Percentiles rank a stretch among this genome's conserved stretches.
Conservation (phyloP, 2,888 invertebrate genomes). For the Synergus laeviventris region DNA sequence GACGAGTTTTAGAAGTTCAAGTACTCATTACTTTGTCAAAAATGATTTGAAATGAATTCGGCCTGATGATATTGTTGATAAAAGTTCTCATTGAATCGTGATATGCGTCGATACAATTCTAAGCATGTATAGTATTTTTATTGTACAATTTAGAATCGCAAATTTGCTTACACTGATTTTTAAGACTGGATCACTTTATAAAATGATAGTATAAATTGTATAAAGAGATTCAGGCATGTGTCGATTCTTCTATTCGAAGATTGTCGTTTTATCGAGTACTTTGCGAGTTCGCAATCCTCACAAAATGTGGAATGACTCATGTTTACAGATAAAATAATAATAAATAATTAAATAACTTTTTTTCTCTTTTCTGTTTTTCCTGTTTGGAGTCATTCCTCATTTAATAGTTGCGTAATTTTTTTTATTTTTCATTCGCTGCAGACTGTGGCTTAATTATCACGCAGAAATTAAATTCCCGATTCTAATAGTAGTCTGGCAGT, state of each 20-base stretch:
- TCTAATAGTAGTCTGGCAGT: conserved; percentile 12
- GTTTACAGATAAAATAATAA: conserved; percentile 10
- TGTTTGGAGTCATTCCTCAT: background rate
- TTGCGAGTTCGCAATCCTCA: conserved; percentile 1
- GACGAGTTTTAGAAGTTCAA: too few relatives aligned
- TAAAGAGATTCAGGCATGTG: background rate
- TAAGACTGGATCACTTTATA: background rate
- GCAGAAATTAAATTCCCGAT: background rate
- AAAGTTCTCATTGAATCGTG: conserved; percentile 20
- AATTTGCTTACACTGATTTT: background rate
- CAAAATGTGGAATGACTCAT: conserved; percentile 3
- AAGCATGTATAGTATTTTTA: conserved; percentile 4
- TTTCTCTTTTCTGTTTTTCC: background rate
- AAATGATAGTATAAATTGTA: background rate
- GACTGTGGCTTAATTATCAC: background rate
- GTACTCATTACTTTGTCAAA: too few relatives aligned
- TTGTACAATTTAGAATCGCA: conserved; percentile 11
- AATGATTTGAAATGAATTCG: too few relatives aligned
- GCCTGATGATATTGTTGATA: conserved; percentile 3
- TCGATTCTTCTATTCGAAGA: conserved; percentile 8
- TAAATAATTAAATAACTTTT: conserved; percentile 3
- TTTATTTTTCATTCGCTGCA: background rate
- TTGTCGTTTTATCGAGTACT: background rate
- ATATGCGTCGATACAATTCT: conserved; percentile 38
- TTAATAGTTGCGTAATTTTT: background rate